A percentile compares a stretch with the other conserved stretches of the same genome.
phyloP scores from a whole-genome alignment of 2,797 vertebrate species.

The Anableps anableps region DNA sequence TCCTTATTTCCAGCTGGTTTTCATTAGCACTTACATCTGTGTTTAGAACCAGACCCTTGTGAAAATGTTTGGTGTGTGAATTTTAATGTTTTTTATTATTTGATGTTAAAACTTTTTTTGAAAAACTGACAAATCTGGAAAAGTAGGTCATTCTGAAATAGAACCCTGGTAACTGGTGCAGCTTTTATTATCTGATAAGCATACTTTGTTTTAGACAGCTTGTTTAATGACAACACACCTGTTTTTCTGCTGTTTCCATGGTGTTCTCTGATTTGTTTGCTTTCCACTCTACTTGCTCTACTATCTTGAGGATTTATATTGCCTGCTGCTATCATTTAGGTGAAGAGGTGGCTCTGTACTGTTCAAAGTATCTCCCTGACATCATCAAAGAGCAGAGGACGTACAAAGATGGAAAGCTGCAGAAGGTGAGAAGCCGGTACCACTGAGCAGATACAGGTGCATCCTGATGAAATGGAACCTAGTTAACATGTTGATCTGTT shows the following conservation, averaged over 20 bases:
- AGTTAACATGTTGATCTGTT: not conserved
- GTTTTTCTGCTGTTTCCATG: not conserved
- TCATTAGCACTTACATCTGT: not conserved
- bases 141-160: not conserved
- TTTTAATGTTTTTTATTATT: not conserved
- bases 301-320: not conserved
- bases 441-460: not conserved
- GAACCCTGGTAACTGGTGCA: not conserved
- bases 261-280: constrained; percentile 16
- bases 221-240: not conserved
- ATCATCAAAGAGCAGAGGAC: constrained; percentile 97
- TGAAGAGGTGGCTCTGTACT: constrained; percentile 97
- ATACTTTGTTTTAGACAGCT: constrained; percentile 1
- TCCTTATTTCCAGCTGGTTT: not conserved
- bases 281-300: constrained; percentile 2
- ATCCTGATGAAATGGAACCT: not conserved
- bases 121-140: not conserved
- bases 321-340: constrained; percentile 76
- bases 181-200: not conserved
- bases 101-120: not conserved
- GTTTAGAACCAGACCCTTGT: too few species aligned
- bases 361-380: constrained; percentile 97
- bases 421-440: constrained; percentile 84
- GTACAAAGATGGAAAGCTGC: constrained; percentile 96
- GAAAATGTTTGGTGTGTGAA: not conserved